Conservation (phyloP, 2,888 invertebrate species). For the Sarcophaga variegata region DNA sequence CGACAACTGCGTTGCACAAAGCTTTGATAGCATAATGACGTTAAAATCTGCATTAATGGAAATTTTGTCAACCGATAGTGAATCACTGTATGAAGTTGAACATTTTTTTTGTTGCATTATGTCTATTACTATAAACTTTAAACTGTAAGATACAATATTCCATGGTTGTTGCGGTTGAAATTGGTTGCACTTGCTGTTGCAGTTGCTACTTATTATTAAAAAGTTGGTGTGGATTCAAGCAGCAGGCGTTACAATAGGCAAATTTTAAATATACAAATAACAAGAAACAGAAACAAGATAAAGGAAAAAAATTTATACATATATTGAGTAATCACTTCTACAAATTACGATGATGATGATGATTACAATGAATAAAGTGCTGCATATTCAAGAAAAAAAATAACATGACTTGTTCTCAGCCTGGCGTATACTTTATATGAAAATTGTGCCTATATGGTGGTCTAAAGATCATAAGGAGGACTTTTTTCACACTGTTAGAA, state of each 20-base stretch:
- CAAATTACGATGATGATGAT: slow-evolving; percentile 55
- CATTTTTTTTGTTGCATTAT: slow-evolving; percentile 41
- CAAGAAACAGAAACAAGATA: slow-evolving; percentile 5
- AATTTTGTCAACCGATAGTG: background rate
- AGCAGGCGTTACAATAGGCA: slow-evolving; percentile 3
- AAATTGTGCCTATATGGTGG: background rate
- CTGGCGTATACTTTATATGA: slow-evolving; percentile 69
- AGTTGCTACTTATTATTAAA: background rate
- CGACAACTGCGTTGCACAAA: too few relatives aligned
- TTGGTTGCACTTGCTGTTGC: background rate
- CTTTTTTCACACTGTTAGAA: slow-evolving; percentile 22
- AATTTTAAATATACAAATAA: slow-evolving; percentile 12
- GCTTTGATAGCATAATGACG: too few relatives aligned
- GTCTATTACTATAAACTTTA: slow-evolving; percentile 35
- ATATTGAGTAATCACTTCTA: slow-evolving; percentile 56
- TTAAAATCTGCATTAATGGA: too few relatives aligned
- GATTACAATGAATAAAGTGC: background rate
- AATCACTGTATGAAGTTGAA: slow-evolving; percentile 3
- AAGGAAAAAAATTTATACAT: background rate
- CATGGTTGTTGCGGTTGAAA: slow-evolving; percentile 1
- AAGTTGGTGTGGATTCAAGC: background rate
- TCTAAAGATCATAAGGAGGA: slow-evolving; percentile 31
- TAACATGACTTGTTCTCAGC: slow-evolving; percentile 46
- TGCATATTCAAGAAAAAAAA: background rate
- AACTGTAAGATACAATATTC: slow-evolving; percentile 33